Evolutionary conservation across 1,140 invertebrate genomes (phyloP).

Genomic region (Vanessa atalanta): DNA sequence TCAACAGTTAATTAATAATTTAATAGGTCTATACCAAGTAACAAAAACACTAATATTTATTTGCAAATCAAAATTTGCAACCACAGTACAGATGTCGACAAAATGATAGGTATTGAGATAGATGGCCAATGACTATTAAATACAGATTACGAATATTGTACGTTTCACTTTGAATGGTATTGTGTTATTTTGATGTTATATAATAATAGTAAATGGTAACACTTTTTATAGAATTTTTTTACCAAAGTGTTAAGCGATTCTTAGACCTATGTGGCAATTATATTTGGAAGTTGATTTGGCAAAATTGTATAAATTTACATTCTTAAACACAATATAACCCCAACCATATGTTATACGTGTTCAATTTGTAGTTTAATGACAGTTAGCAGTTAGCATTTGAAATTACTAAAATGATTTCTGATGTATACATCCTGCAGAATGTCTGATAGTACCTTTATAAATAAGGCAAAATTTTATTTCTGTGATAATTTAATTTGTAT

Average conservation of each 20-base stretch:
- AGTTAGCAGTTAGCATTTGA: too few species aligned
- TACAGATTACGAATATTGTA: conserved; percentile 3
- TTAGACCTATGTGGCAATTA: too few species aligned
- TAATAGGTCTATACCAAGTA: not conserved
- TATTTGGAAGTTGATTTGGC: too few species aligned
- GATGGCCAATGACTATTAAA: conserved; percentile 7
- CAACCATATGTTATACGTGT: too few species aligned
- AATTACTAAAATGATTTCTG: too few species aligned
- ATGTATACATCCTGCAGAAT: too few species aligned
- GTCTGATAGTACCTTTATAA: too few species aligned
- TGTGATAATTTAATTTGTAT: too few species aligned
- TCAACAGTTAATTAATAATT: conserved; percentile 4
- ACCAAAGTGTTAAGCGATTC: not conserved
- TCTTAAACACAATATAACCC: too few species aligned
- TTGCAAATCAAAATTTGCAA: conserved; percentile 35
- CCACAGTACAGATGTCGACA: conserved; percentile 24
- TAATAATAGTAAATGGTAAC: not conserved
- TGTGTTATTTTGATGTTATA: not conserved
- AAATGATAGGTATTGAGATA: conserved; percentile 11
- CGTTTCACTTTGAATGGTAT: not conserved
- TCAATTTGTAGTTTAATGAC: too few species aligned
- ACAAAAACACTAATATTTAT: conserved; percentile 16
- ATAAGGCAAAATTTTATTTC: too few species aligned
- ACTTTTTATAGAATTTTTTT: not conserved
- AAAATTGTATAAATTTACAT: too few species aligned